phyloP scores from a whole-genome alignment of 2,888 invertebrate species.

The Drosophila falleni region DNA sequence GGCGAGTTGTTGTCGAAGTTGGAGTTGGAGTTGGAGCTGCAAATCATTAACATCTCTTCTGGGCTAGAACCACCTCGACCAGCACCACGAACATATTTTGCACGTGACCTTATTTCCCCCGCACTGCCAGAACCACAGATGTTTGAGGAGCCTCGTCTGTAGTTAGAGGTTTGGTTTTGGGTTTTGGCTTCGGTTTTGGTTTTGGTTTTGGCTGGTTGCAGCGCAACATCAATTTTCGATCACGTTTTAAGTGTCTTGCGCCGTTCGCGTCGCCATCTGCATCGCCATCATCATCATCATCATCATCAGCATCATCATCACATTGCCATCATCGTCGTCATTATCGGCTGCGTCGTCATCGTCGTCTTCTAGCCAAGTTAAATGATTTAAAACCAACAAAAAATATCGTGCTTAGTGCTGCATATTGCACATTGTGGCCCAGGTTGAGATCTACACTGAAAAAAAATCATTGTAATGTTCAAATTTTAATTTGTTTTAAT shows the following conservation, averaged over 20 bases:
- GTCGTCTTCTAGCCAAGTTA: conserved; percentile 68
- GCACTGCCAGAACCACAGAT: conserved; percentile 52
- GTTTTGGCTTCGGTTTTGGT: conserved; percentile 32
- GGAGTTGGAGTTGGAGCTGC: conserved; percentile 56
- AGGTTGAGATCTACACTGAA: conserved; percentile 21
- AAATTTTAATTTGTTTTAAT: not conserved
- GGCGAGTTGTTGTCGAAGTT: conserved; percentile 4
- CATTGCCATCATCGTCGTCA: conserved; percentile 35
- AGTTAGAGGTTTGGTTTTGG: conserved; percentile 43
- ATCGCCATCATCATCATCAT: conserved; percentile 45
- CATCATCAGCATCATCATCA: conserved; percentile 40
- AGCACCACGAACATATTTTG: conserved; percentile 77
- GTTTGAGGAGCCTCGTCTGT: conserved; percentile 13
- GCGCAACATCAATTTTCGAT: conserved; percentile 80
- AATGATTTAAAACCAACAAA: conserved; percentile 81
- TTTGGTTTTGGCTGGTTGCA: conserved; percentile 56
- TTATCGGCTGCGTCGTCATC: conserved; percentile 31
- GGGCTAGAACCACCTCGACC: conserved; percentile 53
- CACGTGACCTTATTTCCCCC: conserved; percentile 81
- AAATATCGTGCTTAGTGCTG: conserved; percentile 81
- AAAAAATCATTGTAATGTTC: not conserved
- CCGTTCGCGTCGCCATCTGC: conserved; percentile 57
- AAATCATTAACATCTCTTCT: conserved; percentile 78
- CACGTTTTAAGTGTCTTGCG: conserved; percentile 81
- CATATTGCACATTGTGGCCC: conserved; percentile 72